Conservation (phyloP, 1,140 invertebrate species). For the Anastatus disparis region DNA sequence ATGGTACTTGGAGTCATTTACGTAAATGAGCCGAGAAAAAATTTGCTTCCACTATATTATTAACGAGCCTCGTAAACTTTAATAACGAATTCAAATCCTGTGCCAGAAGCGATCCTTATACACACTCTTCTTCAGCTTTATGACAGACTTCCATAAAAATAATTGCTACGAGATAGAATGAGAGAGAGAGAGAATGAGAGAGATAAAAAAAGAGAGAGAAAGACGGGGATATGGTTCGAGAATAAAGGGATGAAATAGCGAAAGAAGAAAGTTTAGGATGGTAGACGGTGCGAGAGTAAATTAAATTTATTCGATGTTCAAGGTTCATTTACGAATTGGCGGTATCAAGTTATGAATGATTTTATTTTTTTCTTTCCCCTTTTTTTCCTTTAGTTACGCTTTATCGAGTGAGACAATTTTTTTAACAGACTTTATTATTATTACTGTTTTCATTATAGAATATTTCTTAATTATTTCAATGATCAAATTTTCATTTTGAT, state of each 20-base stretch:
- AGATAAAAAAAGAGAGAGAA: background rate
- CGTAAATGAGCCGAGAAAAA: slow-evolving; percentile 33
- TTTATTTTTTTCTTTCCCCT: too few species aligned
- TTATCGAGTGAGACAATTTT: too few species aligned
- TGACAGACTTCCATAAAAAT: slow-evolving; percentile 42
- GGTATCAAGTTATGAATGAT: too few species aligned
- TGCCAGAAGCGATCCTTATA: slow-evolving; percentile 21
- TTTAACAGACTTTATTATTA: too few species aligned
- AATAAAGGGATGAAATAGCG: background rate
- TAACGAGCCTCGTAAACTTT: slow-evolving; percentile 30
- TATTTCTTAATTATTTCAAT: too few species aligned
- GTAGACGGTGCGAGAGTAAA: background rate
- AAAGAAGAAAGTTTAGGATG: background rate
- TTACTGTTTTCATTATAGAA: too few species aligned
- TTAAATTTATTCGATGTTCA: too few species aligned
- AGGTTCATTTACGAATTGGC: too few species aligned
- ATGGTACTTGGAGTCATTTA: slow-evolving; percentile 25
- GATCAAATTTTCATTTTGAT: too few species aligned
- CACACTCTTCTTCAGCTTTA: too few species aligned
- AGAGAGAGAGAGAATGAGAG: background rate
- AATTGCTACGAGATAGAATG: slow-evolving; percentile 20
- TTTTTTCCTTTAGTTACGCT: too few species aligned
- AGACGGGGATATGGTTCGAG: background rate
- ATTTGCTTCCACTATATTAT: slow-evolving; percentile 7
- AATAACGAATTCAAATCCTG: slow-evolving; percentile 41